phyloP scores from a whole-genome alignment of 1,140 invertebrate species.

The Polyergus mexicanus region DNA sequence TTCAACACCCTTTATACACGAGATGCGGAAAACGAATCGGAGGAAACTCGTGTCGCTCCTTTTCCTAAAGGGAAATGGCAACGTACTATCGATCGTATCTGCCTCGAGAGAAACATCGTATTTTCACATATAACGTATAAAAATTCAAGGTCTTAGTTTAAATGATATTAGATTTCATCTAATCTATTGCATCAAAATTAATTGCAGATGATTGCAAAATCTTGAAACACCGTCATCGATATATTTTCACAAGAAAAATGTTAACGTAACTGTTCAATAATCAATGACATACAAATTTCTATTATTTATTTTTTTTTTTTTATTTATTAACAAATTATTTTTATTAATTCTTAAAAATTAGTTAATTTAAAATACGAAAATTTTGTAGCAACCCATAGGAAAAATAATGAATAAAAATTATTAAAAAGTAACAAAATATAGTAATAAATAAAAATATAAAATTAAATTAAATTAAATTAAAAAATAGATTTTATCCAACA shows the following conservation, averaged over 20 bases:
- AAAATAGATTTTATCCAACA: background rate
- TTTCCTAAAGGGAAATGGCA: slow-evolving; percentile 47
- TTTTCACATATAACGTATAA: slow-evolving; percentile 34
- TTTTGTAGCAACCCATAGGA: background rate
- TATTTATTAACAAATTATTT: too few species aligned
- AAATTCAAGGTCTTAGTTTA: slow-evolving; percentile 26
- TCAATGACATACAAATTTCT: too few species aligned
- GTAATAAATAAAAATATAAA: background rate
- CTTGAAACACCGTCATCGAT: background rate
- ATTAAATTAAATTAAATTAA: background rate
- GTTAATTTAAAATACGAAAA: background rate
- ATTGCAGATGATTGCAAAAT: background rate
- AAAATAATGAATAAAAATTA: background rate
- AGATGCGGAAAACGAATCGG: slow-evolving; percentile 32
- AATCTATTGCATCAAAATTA: background rate
- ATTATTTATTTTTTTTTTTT: too few species aligned
- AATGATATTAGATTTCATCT: background rate
- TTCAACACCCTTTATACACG: slow-evolving; percentile 1
- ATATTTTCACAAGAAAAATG: background rate
- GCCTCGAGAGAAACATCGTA: slow-evolving; percentile 26
- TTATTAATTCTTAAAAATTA: too few species aligned
- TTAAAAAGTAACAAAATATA: too few species aligned
- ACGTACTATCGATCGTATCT: slow-evolving; percentile 49
- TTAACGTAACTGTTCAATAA: too few species aligned
- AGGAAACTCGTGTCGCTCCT: slow-evolving; percentile 53